These are phyloP conservation scores for Crocallis elinguaria DNA, from an alignment of 2,888 invertebrate species.

Conservation along the genomic window DNA sequence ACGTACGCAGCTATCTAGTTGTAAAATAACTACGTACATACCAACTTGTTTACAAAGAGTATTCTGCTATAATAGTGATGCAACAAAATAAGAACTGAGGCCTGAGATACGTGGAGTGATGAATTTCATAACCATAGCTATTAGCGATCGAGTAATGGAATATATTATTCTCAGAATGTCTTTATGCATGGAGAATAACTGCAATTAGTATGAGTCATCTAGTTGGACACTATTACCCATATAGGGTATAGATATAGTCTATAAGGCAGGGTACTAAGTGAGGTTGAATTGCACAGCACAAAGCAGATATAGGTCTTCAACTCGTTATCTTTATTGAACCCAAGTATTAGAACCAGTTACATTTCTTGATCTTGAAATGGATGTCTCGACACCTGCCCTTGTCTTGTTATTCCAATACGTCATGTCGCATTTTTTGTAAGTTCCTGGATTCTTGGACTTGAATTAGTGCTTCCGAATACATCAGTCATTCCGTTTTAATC, in stretches of 20 bases:
- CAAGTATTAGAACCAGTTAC: slow-evolving; percentile 43
- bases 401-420: slow-evolving; percentile 17
- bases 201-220: slow-evolving; percentile 26
- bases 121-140: slow-evolving; percentile 23
- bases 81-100: slow-evolving; percentile 5
- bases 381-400: slow-evolving; percentile 29
- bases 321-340: slow-evolving; percentile 32
- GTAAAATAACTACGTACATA: slow-evolving; percentile 10
- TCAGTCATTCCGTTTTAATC: no score
- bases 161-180: slow-evolving; percentile 29
- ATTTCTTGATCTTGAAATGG: slow-evolving; percentile 39
- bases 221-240: not conserved
- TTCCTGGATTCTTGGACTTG: not conserved
- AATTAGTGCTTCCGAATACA: not conserved
- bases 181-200: slow-evolving; percentile 21
- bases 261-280: not conserved
- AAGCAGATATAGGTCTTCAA: slow-evolving; percentile 38
- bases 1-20: not conserved
- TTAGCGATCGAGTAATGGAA: slow-evolving; percentile 20
- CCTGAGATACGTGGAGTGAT: slow-evolving; percentile 11
- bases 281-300: slow-evolving; percentile 33
- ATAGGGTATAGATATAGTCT: not conserved
- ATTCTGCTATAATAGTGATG: slow-evolving; percentile 11
- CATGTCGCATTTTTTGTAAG: not conserved
- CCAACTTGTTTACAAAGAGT: slow-evolving; percentile 15